Conservation (phyloP, 2,113 vertebrate species). For the Dipodomys spectabilis region DNA sequence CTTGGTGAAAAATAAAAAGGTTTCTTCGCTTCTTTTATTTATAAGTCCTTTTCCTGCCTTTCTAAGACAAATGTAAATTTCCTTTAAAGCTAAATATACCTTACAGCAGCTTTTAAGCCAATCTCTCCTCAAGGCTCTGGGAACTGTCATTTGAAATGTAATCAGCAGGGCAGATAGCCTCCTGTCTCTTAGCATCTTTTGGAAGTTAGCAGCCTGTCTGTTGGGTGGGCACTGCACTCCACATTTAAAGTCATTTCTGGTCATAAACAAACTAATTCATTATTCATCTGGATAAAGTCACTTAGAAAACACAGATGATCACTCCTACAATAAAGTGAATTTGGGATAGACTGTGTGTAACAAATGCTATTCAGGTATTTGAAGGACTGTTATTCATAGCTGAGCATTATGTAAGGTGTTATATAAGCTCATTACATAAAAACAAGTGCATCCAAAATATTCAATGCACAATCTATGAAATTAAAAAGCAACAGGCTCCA, state of each 20-base stretch:
- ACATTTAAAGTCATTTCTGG: background rate
- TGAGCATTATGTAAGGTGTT: background rate
- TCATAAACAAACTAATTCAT: background rate
- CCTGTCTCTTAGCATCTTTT: background rate
- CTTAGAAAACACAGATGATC: background rate
- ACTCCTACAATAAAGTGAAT: background rate
- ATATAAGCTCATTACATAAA: background rate
- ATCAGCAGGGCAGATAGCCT: background rate
- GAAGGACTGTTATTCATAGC: background rate
- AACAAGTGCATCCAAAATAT: background rate
- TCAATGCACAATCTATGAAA: no score
- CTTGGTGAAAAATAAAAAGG: background rate
- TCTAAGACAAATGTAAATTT: background rate
- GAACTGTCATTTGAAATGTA: background rate
- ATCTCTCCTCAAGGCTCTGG: background rate
- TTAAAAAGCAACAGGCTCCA: no score
- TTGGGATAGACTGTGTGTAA: background rate
- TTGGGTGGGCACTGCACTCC: background rate
- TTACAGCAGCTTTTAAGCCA: background rate
- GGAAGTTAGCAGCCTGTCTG: background rate
- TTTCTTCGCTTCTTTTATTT: background rate
- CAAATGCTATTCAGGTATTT: background rate
- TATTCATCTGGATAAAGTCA: background rate
- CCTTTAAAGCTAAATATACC: background rate
- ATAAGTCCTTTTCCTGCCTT: background rate